Percentiles rank a stretch among this genome's conserved stretches.
Evolutionary conservation across 2,113 vertebrate genomes (phyloP).

Genomic region (Cebidichthys violaceus): DNA sequence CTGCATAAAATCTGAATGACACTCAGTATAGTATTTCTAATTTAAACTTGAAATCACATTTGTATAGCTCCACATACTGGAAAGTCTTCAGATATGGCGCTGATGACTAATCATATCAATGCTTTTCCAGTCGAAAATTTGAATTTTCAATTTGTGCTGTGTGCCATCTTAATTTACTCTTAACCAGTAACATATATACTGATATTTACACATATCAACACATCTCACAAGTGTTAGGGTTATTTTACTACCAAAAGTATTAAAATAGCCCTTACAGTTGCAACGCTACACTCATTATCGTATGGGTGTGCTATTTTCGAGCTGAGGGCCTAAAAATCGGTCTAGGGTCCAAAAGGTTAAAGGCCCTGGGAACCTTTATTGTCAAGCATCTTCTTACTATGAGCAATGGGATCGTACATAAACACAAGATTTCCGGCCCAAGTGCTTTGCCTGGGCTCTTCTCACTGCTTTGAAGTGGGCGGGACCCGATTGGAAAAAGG

Average conservation of each 20-base stretch:
- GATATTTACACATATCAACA: too few relatives aligned
- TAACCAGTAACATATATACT: too few relatives aligned
- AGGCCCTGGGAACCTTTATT: not conserved
- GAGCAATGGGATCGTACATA: not conserved
- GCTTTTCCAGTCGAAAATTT: too few relatives aligned
- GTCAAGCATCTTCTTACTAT: not conserved
- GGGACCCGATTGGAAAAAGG: not conserved
- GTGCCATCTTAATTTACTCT: too few relatives aligned
- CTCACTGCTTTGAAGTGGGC: not conserved
- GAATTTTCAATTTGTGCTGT: too few relatives aligned
- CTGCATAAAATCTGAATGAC: not conserved
- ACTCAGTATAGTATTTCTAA: not conserved
- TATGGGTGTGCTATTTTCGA: too few relatives aligned
- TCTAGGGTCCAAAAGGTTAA: too few relatives aligned
- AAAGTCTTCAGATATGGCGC: not conserved
- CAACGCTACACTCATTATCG: too few relatives aligned
- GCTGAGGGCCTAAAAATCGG: too few relatives aligned
- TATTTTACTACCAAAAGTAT: too few relatives aligned
- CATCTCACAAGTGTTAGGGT: too few relatives aligned
- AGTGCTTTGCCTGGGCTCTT: not conserved
- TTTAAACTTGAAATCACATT: not conserved
- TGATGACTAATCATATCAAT: not conserved
- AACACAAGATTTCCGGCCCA: not conserved
- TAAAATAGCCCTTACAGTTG: too few relatives aligned
- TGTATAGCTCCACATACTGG: not conserved